These are phyloP conservation scores for Tricholauxania praeusta DNA, from an alignment of 2,888 invertebrate species.

Conservation along the genomic window DNA sequence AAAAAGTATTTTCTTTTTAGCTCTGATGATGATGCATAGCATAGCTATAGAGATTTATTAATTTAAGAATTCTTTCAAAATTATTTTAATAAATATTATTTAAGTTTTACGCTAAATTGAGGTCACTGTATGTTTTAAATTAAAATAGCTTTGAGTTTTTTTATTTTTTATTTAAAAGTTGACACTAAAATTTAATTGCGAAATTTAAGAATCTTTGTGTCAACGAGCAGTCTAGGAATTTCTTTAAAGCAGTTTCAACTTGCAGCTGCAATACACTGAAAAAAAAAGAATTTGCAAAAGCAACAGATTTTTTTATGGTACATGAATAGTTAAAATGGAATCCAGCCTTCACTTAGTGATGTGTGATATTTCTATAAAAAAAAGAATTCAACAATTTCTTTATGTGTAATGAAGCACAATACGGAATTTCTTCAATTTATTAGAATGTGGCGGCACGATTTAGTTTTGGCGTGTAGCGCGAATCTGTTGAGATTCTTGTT, in stretches of 20 bases:
- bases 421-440: no score
- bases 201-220: constrained; percentile 12
- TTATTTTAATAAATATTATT: not conserved
- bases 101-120: not conserved
- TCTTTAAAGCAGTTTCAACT: not conserved
- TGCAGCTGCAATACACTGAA: not conserved
- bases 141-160: constrained; percentile 13
- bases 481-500: constrained; percentile 5
- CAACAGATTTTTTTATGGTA: no score
- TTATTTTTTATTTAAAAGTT: constrained; percentile 5
- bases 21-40: no score
- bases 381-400: no score
- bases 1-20: no score
- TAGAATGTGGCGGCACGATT: not conserved
- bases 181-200: constrained; percentile 19
- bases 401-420: no score
- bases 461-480: not conserved
- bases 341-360: no score
- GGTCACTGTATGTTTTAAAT: constrained; percentile 23
- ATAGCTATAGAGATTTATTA: not conserved
- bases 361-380: no score
- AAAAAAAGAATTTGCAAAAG: no score
- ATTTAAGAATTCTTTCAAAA: not conserved
- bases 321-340: no score
- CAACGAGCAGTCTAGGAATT: not conserved